Conservation (phyloP, 1,140 invertebrate genomes). For the Rhynchophorus ferrugineus region DNA sequence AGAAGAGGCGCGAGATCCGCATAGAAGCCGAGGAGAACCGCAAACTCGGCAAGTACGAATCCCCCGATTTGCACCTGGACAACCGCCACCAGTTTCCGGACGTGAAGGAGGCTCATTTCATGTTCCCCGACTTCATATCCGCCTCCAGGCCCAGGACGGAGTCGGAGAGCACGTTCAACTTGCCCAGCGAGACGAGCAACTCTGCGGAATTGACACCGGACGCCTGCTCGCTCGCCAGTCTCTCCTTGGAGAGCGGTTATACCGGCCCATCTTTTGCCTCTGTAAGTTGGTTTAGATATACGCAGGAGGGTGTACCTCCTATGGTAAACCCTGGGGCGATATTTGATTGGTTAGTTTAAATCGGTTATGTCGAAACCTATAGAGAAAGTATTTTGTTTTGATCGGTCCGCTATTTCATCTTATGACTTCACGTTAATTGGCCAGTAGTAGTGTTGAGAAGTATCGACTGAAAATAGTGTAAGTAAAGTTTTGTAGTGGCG, state of each 20-base stretch:
- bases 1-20: conserved; percentile 59
- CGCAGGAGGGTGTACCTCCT: too few relatives aligned
- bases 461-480: too few relatives aligned
- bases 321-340: too few relatives aligned
- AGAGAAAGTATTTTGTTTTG: too few relatives aligned
- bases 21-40: conserved; percentile 65
- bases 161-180: conserved; percentile 18
- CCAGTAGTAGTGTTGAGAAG: too few relatives aligned
- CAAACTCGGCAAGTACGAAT: conserved; percentile 55
- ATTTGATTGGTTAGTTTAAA: too few relatives aligned
- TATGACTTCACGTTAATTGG: too few relatives aligned
- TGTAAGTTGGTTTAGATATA: too few relatives aligned
- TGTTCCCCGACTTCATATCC: conserved; percentile 48
- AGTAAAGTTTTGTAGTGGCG: too few relatives aligned
- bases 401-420: too few relatives aligned
- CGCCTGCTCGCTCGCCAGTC: conserved; percentile 35
- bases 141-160: conserved; percentile 21
- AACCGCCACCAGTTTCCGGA: conserved; percentile 60
- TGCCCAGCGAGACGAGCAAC: conserved; percentile 23
- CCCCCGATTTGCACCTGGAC: conserved; percentile 51
- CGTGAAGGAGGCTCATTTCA: conserved; percentile 48
- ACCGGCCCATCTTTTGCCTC: conserved; percentile 51
- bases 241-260: conserved; percentile 27
- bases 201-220: conserved; percentile 13
- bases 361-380: too few relatives aligned